These are phyloP conservation scores for Centruroides vittatus DNA, from an alignment of 1,140 invertebrate genomes.

Conservation along the genomic window DNA sequence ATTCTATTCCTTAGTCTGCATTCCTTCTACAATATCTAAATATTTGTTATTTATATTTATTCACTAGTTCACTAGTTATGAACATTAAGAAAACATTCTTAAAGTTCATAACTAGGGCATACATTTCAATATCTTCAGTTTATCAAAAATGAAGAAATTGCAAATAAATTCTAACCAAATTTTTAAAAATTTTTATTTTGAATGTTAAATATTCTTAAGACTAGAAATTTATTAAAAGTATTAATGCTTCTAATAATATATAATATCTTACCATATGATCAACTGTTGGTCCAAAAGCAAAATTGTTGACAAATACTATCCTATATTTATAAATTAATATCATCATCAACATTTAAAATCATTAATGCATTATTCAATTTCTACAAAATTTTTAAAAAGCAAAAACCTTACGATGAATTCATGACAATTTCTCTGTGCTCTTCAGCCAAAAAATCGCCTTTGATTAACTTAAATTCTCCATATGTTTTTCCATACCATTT, in stretches of 20 bases:
- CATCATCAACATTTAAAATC: neutral
- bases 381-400: neutral
- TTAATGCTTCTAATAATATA: neutral
- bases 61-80: no score
- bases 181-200: no score
- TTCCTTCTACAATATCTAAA: no score
- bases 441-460: constrained; percentile 84
- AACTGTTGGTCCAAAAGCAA: constrained; percentile 91
- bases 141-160: neutral
- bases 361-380: neutral
- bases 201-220: no score
- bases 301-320: constrained; percentile 97
- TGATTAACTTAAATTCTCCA: constrained; percentile 77
- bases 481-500: constrained; percentile 91
- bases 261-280: constrained; percentile 51
- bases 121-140: no score
- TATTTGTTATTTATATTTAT: no score
- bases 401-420: constrained; percentile 47
- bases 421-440: constrained; percentile 85
- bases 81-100: no score
- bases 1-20: no score
- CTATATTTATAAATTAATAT: constrained; percentile 20
- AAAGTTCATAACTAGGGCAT: no score
- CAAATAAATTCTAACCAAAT: neutral
- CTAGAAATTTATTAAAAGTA: no score